These are phyloP conservation scores for Marmota flaviventris DNA, from an alignment of 2,113 vertebrate genomes.

Conservation along the genomic window DNA sequence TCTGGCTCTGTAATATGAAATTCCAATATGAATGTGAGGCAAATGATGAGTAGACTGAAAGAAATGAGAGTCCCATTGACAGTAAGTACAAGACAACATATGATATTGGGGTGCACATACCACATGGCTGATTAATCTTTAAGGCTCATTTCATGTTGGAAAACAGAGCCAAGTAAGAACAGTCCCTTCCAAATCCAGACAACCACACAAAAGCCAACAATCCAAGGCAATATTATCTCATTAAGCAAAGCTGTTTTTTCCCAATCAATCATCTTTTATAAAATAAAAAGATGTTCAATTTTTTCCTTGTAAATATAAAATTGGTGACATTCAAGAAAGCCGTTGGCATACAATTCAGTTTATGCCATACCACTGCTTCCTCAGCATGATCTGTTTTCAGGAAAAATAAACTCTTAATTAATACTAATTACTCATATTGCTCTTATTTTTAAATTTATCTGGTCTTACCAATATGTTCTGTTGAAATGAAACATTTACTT, in stretches of 20 bases:
- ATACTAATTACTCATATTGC: slow-evolving; percentile 66
- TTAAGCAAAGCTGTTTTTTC: slow-evolving; percentile 57
- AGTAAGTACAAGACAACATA: slow-evolving; percentile 58
- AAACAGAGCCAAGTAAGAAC: slow-evolving; percentile 62
- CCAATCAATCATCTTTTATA: slow-evolving; percentile 41
- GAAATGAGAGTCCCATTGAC: slow-evolving; percentile 18
- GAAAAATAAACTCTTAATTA: slow-evolving; percentile 68
- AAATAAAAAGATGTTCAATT: slow-evolving; percentile 66
- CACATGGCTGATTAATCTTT: slow-evolving; percentile 63
- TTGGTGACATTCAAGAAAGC: slow-evolving; percentile 39
- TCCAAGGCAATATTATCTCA: slow-evolving; percentile 35
- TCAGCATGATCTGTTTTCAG: slow-evolving; percentile 38
- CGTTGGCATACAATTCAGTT: neutral
- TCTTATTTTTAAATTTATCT: slow-evolving; percentile 30
- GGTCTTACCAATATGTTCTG: neutral
- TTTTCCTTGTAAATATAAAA: neutral
- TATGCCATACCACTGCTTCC: neutral
- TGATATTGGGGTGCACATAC: neutral
- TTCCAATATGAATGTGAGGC: slow-evolving; percentile 12
- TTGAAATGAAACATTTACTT: slow-evolving; percentile 56
- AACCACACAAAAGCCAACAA: slow-evolving; percentile 27
- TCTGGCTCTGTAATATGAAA: slow-evolving; percentile 6
- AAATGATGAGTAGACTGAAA: slow-evolving; percentile 39
- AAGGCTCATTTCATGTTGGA: slow-evolving; percentile 60
- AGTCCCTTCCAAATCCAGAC: slow-evolving; percentile 51